Percentiles rank a stretch among this genome's conserved stretches.
Conservation (phyloP, 2,797 vertebrate species). For the Micromesistius poutassou region DNA sequence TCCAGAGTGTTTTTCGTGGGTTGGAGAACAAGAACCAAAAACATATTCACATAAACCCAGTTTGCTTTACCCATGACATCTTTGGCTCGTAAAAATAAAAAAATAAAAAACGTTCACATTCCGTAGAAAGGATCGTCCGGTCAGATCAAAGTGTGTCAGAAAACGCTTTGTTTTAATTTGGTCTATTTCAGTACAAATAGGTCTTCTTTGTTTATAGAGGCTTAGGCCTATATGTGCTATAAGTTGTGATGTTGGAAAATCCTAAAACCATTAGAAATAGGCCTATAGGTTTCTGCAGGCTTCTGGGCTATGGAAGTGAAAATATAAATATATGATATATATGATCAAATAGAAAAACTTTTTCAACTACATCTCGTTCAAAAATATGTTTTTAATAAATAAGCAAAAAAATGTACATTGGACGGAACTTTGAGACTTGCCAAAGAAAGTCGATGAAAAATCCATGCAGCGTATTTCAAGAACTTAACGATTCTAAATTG, state of each 20-base stretch:
- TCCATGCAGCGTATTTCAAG: constrained; percentile 67
- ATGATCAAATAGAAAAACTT: constrained; percentile 31
- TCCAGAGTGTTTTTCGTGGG: no score
- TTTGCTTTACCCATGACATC: background rate
- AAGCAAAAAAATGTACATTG: constrained; percentile 85
- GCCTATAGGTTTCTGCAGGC: background rate
- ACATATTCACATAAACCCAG: background rate
- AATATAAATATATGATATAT: no score
- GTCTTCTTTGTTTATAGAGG: no score
- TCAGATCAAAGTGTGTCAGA: constrained; percentile 3
- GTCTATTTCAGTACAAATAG: constrained; percentile 4
- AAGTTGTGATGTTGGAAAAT: no score
- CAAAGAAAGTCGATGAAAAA: constrained; percentile 59
- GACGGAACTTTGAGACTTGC: constrained; percentile 66
- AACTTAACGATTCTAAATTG: constrained; percentile 66
- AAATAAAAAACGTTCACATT: background rate
- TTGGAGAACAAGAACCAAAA: background rate
- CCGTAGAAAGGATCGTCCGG: background rate
- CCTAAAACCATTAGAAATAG: background rate
- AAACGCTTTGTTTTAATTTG: background rate
- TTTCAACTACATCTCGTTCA: constrained; percentile 51
- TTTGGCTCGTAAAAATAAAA: constrained; percentile 2
- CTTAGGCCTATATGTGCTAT: no score
- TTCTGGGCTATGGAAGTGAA: background rate
- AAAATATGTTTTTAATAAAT: constrained; percentile 94